Conservation (phyloP, 2,888 invertebrate genomes). For the Pheosia tremula region DNA sequence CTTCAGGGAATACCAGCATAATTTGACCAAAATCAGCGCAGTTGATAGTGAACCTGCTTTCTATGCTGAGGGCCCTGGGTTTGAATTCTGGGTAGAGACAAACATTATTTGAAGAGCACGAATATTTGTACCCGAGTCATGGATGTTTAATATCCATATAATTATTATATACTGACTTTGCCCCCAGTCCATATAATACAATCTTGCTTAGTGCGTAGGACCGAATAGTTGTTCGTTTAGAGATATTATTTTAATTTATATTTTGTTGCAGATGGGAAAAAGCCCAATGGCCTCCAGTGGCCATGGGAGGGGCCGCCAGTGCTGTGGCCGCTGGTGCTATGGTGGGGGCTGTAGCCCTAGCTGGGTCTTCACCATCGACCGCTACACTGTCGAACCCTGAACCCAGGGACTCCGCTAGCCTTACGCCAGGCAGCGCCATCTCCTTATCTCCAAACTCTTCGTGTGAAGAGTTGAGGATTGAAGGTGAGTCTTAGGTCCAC, state of each 20-base stretch:
- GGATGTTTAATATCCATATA: too few relatives aligned
- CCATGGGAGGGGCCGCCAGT: conserved; percentile 72
- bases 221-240: too few relatives aligned
- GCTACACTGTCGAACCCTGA: conserved; percentile 68
- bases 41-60: too few relatives aligned
- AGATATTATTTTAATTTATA: not conserved
- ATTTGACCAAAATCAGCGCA: too few relatives aligned
- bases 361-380: conserved; percentile 75
- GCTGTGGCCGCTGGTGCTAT: conserved; percentile 74
- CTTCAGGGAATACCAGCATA: too few relatives aligned
- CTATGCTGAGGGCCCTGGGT: too few relatives aligned
- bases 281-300: conserved; percentile 82
- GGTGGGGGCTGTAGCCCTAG: conserved; percentile 78
- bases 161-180: too few relatives aligned
- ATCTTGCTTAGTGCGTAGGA: too few relatives aligned
- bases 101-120: too few relatives aligned
- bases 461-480: conserved; percentile 86
- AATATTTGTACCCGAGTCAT: too few relatives aligned
- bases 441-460: conserved; percentile 90
- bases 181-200: too few relatives aligned
- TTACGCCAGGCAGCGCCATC: conserved; percentile 85
- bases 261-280: conserved; percentile 89
- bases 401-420: conserved; percentile 81
- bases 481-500: conserved; percentile 37
- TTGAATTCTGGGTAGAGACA: too few relatives aligned